Evolutionary conservation across 2,888 invertebrate species (phyloP).

Genomic region (Aleiodes testaceus): DNA sequence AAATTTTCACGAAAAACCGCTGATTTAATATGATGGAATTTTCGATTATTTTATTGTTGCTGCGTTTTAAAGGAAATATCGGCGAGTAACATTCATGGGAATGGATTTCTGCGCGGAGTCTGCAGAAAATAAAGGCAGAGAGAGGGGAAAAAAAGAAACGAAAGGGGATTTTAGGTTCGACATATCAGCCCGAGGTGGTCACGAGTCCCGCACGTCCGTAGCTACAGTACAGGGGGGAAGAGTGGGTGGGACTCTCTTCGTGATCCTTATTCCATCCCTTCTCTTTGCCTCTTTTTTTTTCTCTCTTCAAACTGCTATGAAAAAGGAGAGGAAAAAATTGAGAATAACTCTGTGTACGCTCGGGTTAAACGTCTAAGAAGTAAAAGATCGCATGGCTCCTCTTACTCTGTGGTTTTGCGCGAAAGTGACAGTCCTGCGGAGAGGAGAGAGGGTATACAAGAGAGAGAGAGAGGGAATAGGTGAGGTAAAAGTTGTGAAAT

Average conservation of each 20-base stretch:
- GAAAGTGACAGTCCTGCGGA: constrained; percentile 51
- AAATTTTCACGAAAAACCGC: neutral
- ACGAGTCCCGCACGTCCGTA: constrained; percentile 66
- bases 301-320: too few relatives aligned
- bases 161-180: constrained; percentile 69
- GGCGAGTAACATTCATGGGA: constrained; percentile 39
- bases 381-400: constrained; percentile 24
- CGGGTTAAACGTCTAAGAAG: constrained; percentile 37
- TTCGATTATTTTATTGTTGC: neutral
- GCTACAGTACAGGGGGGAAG: constrained; percentile 48
- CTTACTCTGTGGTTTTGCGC: constrained; percentile 38
- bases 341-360: constrained; percentile 9
- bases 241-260: constrained; percentile 70
- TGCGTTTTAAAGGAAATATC: neutral
- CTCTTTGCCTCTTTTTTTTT: constrained; percentile 47
- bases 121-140: constrained; percentile 43
- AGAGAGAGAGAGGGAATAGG: neutral
- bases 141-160: constrained; percentile 58
- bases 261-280: constrained; percentile 55
- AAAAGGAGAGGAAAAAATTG: too few relatives aligned
- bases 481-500: neutral
- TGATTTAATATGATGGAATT: neutral
- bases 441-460: constrained; percentile 28
- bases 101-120: constrained; percentile 34
- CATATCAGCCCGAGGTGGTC: constrained; percentile 73